Base-by-base conservation (phyloP, 2,113 vertebrate genomes). In the Argyrosomus japonicus region DNA sequence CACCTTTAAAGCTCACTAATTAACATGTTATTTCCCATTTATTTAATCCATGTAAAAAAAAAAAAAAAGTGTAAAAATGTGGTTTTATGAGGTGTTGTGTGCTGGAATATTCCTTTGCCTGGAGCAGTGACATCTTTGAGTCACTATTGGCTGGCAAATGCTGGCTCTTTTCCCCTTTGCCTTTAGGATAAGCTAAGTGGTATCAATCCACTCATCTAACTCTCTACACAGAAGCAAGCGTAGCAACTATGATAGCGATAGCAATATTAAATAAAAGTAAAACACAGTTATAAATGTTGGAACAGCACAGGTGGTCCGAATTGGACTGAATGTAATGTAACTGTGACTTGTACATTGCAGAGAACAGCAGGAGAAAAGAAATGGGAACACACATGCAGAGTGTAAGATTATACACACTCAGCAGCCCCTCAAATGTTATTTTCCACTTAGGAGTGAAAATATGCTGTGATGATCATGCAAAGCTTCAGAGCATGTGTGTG, bases 391-490 rank as follows among this genome's bases (percentile, higher is more conserved):
- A 77, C 68, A 70, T 45, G 75, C 73, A 67, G 80, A 77, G 79
- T 56, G 77, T 27, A 70, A 78, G 54, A 75, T 67, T 25, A 77
- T 23, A 77, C 81, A 81, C 79, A n/a, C 75, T 62, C 70, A 27
- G 13, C 1, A 56, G 51, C 58, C 32, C 68, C 61, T 79, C 60
- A 3, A 74, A 76, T 74, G 62, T 84, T 84, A 77, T 84, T 90
- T 88, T 87, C 83, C 85, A 85, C 81, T 82, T 68, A 67, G 54
- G 81, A 85, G 77, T 74, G 77, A 81, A 90, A 90, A 86, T 72
- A 84, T 13, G 53, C 67, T 58, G 64, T 8, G 32, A 85, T 87
- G 72, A 86, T 84, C 77, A 62, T 63, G 29, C 47, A 83, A 45
- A 50, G 64, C 62, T 71, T 75, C 18, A 27, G 79, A 81, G 75